A percentile compares a stretch with the other conserved stretches of the same genome.
phyloP scores from a whole-genome alignment of 2,113 vertebrate species.

The Cichladusa arquata region DNA sequence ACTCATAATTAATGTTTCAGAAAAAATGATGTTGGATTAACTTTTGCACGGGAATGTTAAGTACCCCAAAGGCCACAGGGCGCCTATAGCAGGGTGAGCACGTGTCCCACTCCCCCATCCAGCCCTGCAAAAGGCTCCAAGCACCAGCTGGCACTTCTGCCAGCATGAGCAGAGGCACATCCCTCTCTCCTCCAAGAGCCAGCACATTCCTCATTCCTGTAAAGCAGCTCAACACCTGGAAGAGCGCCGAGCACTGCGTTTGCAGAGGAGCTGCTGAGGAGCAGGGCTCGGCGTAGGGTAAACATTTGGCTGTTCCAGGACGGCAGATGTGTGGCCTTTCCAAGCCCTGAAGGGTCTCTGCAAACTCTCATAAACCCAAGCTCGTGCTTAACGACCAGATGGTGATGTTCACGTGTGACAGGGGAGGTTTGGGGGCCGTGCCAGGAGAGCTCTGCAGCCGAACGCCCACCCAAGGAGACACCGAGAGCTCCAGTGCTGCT shows the following conservation, averaged over 20 bases:
- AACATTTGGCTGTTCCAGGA: neutral
- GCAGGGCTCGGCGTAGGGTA: neutral
- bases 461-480: neutral
- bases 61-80: neutral
- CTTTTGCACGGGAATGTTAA: neutral
- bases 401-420: neutral
- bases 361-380: neutral
- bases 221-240: neutral
- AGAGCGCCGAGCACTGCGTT: accelerated
- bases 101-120: accelerated
- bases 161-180: neutral
- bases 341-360: neutral
- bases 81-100: neutral
- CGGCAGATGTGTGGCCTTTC: neutral
- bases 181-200: neutral
- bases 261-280: neutral
- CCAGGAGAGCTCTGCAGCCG: neutral
- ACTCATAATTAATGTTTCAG: accelerated
- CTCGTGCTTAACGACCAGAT: neutral
- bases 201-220: neutral
- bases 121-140: neutral
- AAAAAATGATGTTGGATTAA: neutral
- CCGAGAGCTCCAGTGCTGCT: accelerated
- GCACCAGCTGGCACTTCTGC: neutral
- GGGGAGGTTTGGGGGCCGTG: accelerated